Evolutionary conservation across 2,888 invertebrate species (phyloP).

Genomic region (Caenorhabditis becei): DNA sequence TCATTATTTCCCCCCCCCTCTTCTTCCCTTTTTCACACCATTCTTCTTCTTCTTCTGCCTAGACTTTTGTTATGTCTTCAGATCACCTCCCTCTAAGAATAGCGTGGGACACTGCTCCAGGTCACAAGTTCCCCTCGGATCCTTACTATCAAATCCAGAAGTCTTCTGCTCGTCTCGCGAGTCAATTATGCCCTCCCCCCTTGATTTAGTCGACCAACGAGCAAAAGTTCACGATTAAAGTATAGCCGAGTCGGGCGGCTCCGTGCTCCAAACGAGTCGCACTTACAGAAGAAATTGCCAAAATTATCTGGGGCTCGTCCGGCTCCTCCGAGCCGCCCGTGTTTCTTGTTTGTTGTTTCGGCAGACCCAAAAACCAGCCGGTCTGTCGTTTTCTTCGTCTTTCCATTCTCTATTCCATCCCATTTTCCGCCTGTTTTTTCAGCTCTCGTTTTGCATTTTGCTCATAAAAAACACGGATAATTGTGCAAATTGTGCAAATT

Average conservation of each 20-base stretch:
- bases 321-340: neutral
- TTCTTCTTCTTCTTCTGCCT: neutral
- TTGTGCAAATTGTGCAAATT: conserved; percentile 54
- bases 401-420: neutral
- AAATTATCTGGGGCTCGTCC: neutral
- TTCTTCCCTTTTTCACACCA: neutral
- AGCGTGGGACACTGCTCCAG: conserved; percentile 5
- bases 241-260: neutral
- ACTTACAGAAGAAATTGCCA: conserved; percentile 22
- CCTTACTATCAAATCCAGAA: neutral
- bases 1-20: neutral
- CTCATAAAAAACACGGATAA: conserved; percentile 43
- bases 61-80: conserved; percentile 2
- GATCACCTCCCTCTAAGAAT: conserved; percentile 2
- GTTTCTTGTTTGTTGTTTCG: conserved; percentile 11
- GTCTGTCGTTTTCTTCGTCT: neutral
- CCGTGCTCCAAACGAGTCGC: neutral
- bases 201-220: conserved; percentile 30
- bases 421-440: neutral
- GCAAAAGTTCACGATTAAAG: conserved; percentile 22
- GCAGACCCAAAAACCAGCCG: neutral
- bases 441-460: conserved; percentile 5
- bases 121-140: neutral
- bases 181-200: conserved; percentile 14
- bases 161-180: neutral